These are phyloP conservation scores for Colius striatus DNA, from an alignment of 2,113 vertebrate species.

Conservation along the genomic window DNA sequence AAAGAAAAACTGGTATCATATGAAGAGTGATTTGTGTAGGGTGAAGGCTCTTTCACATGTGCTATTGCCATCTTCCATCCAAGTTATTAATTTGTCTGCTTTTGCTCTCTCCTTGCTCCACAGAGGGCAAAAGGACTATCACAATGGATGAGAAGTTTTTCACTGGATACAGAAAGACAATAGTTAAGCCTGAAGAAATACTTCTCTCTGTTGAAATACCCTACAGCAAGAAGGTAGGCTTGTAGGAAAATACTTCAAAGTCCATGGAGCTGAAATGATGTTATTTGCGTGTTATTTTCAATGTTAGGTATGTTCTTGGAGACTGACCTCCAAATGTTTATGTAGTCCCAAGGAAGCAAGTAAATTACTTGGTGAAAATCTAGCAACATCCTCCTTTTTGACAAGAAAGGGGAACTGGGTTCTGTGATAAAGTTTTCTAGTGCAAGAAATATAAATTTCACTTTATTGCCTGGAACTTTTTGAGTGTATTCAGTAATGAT, in stretches of 20 bases:
- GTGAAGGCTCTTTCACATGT: not conserved
- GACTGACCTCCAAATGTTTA: not conserved
- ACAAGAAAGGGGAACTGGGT: not conserved
- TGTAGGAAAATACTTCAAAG: not conserved
- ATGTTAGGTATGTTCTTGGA: not conserved
- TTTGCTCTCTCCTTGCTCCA: not conserved
- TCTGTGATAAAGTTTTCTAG: not conserved
- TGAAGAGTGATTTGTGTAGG: not conserved
- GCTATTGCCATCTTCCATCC: not conserved
- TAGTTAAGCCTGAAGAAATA: conserved; percentile 84
- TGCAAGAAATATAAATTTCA: not conserved
- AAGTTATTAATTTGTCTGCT: not conserved
- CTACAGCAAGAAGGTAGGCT: conserved; percentile 85
- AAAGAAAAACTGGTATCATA: not conserved
- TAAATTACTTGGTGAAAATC: not conserved
- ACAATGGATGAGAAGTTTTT: conserved; percentile 91
- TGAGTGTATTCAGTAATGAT: not conserved
- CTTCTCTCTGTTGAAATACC: conserved; percentile 89
- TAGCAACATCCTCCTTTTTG: not conserved
- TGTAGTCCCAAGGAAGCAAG: not conserved
- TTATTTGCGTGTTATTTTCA: not conserved
- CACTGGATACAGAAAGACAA: conserved; percentile 88
- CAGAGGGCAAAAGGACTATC: conserved; percentile 83
- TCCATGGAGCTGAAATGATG: not conserved
- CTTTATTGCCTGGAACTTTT: not conserved